Percentiles rank a stretch among this genome's conserved stretches.
These are phyloP conservation scores for Xiphydria camelus DNA, from an alignment of 2,888 invertebrate species.

Conservation along the genomic window DNA sequence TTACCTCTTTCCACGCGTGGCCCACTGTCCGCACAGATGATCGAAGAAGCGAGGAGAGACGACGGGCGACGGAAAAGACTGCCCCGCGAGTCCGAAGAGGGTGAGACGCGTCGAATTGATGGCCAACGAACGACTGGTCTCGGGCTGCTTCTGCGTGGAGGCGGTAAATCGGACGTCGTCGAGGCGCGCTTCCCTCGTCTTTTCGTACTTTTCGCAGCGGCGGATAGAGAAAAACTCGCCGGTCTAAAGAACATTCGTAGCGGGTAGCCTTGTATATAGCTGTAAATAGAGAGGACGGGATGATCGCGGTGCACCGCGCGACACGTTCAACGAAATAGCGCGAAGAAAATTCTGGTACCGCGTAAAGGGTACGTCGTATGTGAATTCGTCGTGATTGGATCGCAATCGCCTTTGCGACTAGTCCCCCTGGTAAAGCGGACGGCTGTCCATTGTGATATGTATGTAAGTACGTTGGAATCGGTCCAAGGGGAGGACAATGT, in stretches of 20 bases:
- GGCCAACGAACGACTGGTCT: too few relatives aligned
- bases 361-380: not conserved
- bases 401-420: conserved; percentile 25
- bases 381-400: too few relatives aligned
- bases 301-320: not conserved
- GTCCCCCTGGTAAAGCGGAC: conserved; percentile 44
- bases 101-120: too few relatives aligned
- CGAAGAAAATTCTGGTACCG: too few relatives aligned
- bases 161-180: too few relatives aligned
- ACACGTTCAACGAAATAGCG: not conserved
- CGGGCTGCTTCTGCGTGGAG: too few relatives aligned
- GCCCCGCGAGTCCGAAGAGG: too few relatives aligned
- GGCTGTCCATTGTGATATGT: conserved; percentile 52
- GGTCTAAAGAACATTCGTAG: not conserved
- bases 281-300: not conserved
- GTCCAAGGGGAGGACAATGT: too few relatives aligned
- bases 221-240: too few relatives aligned
- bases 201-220: not conserved
- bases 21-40: conserved; percentile 72
- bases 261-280: not conserved
- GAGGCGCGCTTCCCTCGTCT: not conserved
- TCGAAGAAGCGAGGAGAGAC: conserved; percentile 22
- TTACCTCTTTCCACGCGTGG: conserved; percentile 82
- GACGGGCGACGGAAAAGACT: conserved; percentile 59
- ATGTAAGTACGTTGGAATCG: conserved; percentile 20